These are phyloP conservation scores for Bedellia somnulentella DNA, from an alignment of 2,888 invertebrate genomes.

Conservation along the genomic window DNA sequence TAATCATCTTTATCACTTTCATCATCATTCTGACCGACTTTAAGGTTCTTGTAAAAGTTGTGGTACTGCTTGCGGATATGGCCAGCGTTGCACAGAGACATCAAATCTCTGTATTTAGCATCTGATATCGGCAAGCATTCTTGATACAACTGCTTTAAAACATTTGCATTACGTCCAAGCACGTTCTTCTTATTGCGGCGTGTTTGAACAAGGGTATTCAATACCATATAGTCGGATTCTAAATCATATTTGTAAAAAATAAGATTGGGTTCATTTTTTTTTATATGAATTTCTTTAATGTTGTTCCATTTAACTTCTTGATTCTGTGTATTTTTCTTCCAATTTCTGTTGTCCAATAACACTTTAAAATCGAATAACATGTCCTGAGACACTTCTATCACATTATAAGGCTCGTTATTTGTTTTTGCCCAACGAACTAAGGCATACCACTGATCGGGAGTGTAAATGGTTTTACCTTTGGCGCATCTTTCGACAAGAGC, in stretches of 20 bases:
- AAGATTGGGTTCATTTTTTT: neutral
- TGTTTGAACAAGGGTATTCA: neutral
- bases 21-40: slow-evolving; percentile 8
- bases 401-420: slow-evolving; percentile 6
- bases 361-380: neutral
- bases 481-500: neutral
- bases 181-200: neutral
- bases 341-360: neutral
- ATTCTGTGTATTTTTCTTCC: neutral
- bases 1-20: slow-evolving; percentile 7
- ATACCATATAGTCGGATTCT: neutral
- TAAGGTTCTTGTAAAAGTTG: no score
- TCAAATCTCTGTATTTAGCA: neutral
- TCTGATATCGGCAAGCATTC: neutral
- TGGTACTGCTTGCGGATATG: neutral
- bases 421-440: slow-evolving; percentile 7
- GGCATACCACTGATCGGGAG: neutral
- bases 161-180: neutral
- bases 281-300: neutral
- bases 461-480: neutral
- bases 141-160: neutral
- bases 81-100: neutral
- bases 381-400: neutral
- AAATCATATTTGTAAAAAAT: neutral
- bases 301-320: neutral